Evolutionary conservation across 2,797 vertebrate genomes (phyloP), one percentile per base, ranked within the genome.

Genomic region (Peromyscus aztecus): DNA sequence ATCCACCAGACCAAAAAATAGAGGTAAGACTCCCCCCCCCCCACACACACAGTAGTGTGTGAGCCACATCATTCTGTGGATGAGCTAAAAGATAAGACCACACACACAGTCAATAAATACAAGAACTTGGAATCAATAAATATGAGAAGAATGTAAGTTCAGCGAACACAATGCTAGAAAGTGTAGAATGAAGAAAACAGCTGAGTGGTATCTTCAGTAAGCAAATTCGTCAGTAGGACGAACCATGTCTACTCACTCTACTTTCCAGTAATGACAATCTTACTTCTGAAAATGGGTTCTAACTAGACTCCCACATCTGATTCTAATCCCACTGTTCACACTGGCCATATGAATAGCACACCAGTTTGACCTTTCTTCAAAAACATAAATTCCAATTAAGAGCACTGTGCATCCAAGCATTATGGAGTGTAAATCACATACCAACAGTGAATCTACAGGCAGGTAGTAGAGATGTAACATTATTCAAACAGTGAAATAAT

Each of bases 401-500:
- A 73, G 69, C 21, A 40, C 63, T 81, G 27, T 67, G n/a, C 7
- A 82, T 59, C 29, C 21, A 71, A 65, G 12, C 31, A 46, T 92
- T 77, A 92, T 17, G 19, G 29, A 90, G 55, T 73, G 93, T 93
- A 92, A 89, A 94, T 65, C n/a, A 78, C 27, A 85, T 76, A 90
- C 82, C 80, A 93, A 69, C 19, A 90, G 55, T 6, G 16, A 52
- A 89, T 78, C 67, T n/a, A 90, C 19, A 49, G 29, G 27, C 65
- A 91, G 77, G 34, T 75, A 43, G 55, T 69, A 91, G 87, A 97
- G 89, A 75, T 65, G 65, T 84, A 78, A 82, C 92, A 91, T 87
- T 87, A 91, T 85, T 92, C 87, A 77, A 83, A 90, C 63, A 92
- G 63, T 40, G 57, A 91, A 90, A 93, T 91, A 89, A 95, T 76